Percentiles rank a stretch among this genome's conserved stretches.
Evolutionary conservation across 2,888 invertebrate species (phyloP).

Genomic region (Liopterus haemorrhoidalis): DNA sequence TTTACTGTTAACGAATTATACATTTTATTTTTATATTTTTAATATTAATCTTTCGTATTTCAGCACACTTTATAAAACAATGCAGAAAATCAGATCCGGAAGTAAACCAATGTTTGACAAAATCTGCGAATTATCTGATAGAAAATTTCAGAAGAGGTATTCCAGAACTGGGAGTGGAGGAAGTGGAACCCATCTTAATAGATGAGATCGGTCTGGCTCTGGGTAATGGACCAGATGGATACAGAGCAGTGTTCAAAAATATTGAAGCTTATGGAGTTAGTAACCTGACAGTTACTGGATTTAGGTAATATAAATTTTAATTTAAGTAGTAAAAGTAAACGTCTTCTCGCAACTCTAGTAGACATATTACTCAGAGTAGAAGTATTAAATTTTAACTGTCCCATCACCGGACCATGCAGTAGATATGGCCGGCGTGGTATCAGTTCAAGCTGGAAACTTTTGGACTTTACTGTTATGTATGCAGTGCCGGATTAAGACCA

Average conservation of each 20-base stretch:
- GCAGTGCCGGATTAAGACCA: no score
- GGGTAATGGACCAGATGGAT: conserved; percentile 76
- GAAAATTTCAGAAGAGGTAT: conserved; percentile 67
- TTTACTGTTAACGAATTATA: conserved; percentile 14
- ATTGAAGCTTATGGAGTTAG: conserved; percentile 77
- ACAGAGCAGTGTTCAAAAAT: conserved; percentile 72
- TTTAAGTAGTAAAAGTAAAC: no score
- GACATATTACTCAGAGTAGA: no score
- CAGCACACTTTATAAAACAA: conserved; percentile 63
- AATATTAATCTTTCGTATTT: conserved; percentile 31
- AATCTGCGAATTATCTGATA: conserved; percentile 68
- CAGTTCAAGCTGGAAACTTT: no score
- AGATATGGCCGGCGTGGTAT: no score
- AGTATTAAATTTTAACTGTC: no score
- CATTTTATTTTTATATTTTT: conserved; percentile 6
- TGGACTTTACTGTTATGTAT: no score
- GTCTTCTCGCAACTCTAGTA: no score
- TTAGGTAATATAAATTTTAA: conserved; percentile 53
- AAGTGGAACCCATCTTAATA: conserved; percentile 74
- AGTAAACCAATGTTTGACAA: conserved; percentile 66
- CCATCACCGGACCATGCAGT: no score
- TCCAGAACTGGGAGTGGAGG: conserved; percentile 63
- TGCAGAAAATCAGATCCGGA: conserved; percentile 66
- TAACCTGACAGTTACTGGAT: conserved; percentile 70
- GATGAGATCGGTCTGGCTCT: conserved; percentile 76